These are phyloP conservation scores for Plotosus lineatus DNA, from an alignment of 2,113 vertebrate species.

Conservation along the genomic window DNA sequence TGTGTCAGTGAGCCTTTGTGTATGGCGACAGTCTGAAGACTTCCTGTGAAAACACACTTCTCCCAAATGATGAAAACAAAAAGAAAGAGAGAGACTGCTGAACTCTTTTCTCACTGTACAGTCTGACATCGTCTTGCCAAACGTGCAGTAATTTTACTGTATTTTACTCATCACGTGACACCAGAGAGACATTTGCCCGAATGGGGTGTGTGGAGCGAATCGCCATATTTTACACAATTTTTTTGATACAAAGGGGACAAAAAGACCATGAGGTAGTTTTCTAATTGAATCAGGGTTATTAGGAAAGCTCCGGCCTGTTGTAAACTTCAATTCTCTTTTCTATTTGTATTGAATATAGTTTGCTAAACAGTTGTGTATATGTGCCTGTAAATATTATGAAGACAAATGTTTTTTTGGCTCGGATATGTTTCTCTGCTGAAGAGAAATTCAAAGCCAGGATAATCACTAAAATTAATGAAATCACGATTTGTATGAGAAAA, in stretches of 20 bases:
- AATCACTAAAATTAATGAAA: slow-evolving; percentile 51
- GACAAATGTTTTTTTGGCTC: slow-evolving; percentile 43
- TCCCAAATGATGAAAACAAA: slow-evolving; percentile 19
- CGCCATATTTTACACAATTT: slow-evolving; percentile 48
- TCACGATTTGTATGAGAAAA: slow-evolving; percentile 69
- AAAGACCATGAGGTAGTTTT: slow-evolving; percentile 56
- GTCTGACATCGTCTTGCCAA: slow-evolving; percentile 16
- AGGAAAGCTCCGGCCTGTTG: slow-evolving; percentile 39
- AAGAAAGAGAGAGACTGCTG: slow-evolving; percentile 7
- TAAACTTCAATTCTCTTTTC: slow-evolving; percentile 58
- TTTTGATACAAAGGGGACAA: slow-evolving; percentile 61
- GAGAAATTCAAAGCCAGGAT: slow-evolving; percentile 54
- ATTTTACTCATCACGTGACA: slow-evolving; percentile 22
- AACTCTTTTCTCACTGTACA: slow-evolving; percentile 18
- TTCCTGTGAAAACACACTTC: slow-evolving; percentile 19
- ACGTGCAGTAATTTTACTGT: slow-evolving; percentile 31
- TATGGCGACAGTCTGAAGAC: slow-evolving; percentile 32
- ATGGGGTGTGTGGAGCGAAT: slow-evolving; percentile 29
- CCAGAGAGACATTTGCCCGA: slow-evolving; percentile 12
- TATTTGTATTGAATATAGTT: slow-evolving; percentile 71
- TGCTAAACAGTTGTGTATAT: slow-evolving; percentile 73
- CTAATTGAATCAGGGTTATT: slow-evolving; percentile 48
- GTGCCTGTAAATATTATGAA: slow-evolving; percentile 71
- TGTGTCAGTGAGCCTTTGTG: slow-evolving; percentile 28
- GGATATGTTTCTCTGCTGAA: slow-evolving; percentile 51